phyloP scores from a whole-genome alignment of 2,113 vertebrate genomes.

The Siphamia tubifer region DNA sequence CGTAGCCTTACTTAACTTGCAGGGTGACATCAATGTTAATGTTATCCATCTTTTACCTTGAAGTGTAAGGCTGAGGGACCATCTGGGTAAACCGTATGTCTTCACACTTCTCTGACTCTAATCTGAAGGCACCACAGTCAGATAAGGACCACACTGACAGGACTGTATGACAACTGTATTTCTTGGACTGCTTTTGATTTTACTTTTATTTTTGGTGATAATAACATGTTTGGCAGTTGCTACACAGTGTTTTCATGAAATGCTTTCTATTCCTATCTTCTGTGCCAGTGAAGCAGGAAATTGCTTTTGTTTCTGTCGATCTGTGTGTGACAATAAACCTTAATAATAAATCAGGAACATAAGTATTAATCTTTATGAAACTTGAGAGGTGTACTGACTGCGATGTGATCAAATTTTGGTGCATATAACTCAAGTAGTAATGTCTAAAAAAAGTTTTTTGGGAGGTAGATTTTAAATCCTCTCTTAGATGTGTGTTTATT shows the following conservation, averaged over 20 bases:
- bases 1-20: background rate
- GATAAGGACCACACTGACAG: constrained; percentile 12
- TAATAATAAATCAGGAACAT: too few relatives aligned
- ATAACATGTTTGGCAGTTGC: background rate
- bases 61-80: constrained; percentile 25
- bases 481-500: too few relatives aligned
- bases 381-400: too few relatives aligned
- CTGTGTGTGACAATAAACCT: too few relatives aligned
- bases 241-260: background rate
- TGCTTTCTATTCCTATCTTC: background rate
- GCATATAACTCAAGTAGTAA: background rate
- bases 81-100: constrained; percentile 58
- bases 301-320: too few relatives aligned
- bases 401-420: background rate
- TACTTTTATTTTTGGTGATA: too few relatives aligned
- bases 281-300: too few relatives aligned
- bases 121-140: constrained; percentile 17
- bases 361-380: too few relatives aligned
- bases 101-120: constrained; percentile 28
- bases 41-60: constrained; percentile 40
- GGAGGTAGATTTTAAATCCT: too few relatives aligned
- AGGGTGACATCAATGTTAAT: background rate
- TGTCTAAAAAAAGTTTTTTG: too few relatives aligned
- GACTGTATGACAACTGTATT: background rate
- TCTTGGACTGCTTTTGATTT: too few relatives aligned